phyloP scores from a whole-genome alignment of 2,888 invertebrate genomes.

The Hesperia comma region DNA sequence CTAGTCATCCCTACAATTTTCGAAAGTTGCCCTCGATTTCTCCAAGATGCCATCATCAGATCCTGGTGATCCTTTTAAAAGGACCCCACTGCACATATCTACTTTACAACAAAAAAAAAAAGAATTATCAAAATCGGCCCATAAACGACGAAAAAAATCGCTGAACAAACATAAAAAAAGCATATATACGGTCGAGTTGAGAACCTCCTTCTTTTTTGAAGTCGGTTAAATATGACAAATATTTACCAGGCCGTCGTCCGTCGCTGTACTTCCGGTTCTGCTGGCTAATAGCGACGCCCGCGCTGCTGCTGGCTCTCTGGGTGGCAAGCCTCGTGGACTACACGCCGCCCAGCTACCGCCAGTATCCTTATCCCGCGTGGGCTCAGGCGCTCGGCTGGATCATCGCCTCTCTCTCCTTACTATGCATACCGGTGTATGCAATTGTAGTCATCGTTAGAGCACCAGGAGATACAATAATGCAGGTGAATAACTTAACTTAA shows the following conservation, averaged over 20 bases:
- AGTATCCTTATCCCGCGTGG: constrained; percentile 93
- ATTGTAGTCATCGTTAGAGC: constrained; percentile 88
- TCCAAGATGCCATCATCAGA: too few relatives aligned
- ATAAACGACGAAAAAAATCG: too few relatives aligned
- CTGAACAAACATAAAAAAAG: too few relatives aligned
- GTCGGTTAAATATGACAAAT: not conserved
- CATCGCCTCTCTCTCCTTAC: constrained; percentile 91
- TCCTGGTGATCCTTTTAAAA: too few relatives aligned
- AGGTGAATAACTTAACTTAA: constrained; percentile 83
- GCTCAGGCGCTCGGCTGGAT: constrained; percentile 94
- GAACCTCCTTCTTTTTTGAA: too few relatives aligned
- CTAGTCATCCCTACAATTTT: too few relatives aligned
- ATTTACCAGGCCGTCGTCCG: constrained; percentile 82
- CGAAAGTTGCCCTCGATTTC: too few relatives aligned
- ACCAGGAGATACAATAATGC: constrained; percentile 87
- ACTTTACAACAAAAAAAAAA: too few relatives aligned
- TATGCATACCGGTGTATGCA: constrained; percentile 94
- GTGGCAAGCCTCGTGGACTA: constrained; percentile 95
- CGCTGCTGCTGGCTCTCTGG: constrained; percentile 93
- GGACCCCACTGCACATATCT: too few relatives aligned
- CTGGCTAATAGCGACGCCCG: constrained; percentile 92
- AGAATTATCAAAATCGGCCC: too few relatives aligned
- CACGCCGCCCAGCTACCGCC: constrained; percentile 92
- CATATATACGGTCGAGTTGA: too few relatives aligned
- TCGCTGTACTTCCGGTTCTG: constrained; percentile 93